Conservation (phyloP, 2,113 vertebrate genomes). For the Pygoscelis antarcticus region DNA sequence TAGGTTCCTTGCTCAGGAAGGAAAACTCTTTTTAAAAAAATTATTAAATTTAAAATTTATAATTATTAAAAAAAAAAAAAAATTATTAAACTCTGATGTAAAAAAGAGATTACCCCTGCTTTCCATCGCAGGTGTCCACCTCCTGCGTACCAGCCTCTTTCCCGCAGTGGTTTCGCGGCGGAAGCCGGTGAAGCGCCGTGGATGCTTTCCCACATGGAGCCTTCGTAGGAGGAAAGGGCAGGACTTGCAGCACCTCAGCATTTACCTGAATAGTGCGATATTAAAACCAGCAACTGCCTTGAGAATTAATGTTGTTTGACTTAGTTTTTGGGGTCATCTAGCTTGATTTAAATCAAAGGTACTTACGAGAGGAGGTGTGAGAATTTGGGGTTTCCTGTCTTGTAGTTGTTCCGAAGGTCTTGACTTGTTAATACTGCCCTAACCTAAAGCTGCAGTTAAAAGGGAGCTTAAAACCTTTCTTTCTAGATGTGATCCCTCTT, state of each 20-base stretch:
- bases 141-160: neutral
- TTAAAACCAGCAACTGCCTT: neutral
- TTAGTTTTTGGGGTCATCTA: neutral
- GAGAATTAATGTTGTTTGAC: neutral
- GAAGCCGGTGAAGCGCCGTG: neutral
- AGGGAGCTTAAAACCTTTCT: neutral
- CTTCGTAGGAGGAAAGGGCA: neutral
- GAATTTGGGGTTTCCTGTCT: neutral
- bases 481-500: neutral
- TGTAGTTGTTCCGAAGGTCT: neutral
- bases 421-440: neutral
- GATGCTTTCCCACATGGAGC: neutral
- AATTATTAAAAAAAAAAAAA: no score
- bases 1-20: no score
- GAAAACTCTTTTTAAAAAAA: no score
- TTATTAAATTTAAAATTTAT: no score
- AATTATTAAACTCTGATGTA: neutral
- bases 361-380: neutral
- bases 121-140: neutral
- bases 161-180: neutral
- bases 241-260: neutral
- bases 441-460: neutral
- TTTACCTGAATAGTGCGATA: neutral
- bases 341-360: neutral
- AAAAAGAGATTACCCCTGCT: neutral